Base-by-base conservation (phyloP, 1,140 invertebrate species). In the Sarcophaga bullata region DNA sequence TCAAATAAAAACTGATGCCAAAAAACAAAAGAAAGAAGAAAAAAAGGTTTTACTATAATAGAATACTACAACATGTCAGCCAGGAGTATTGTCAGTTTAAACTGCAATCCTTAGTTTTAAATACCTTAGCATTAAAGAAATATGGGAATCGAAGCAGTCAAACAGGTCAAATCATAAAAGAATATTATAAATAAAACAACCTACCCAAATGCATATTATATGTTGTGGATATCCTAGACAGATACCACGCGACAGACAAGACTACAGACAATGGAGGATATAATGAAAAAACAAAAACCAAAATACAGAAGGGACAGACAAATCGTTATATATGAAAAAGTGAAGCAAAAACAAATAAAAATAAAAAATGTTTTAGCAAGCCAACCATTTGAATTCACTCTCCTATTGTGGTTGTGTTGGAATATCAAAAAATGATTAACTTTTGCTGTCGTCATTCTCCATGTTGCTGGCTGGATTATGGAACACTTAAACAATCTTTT, bases 401-500 rank as follows among this genome's bases (percentile, higher is more conserved):
- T 37, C 25, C 4, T 37, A 37, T 37, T 37, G 25, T 37, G 25
- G 25, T n/a, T n/a, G n/a, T n/a, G n/a, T 37, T 37, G 25, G 25
- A 52, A 52, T 68, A 68, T 25, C 62, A 68, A 68, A 37, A n/a
- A 68, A 68, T 68, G 62, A 68, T 68, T 68, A 68, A 68, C 62
- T 68, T 68, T 68, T 68, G 62, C 62, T 68, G 62, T 68, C 17
- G 62, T 19, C 25, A 37, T 37, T 37, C 25, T 37, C 25, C 25
- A 37, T 68, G 17, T 52, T 68, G 62, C 19, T 68, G 25, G 62
- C 17, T 25, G 62, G 19, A 17, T 68, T 8, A 17, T 68, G n/a
- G 62, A 68, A 68, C 62, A 68, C 7, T 25, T 37, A 19, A 68
- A 68, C 62, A 68, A 6, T 17, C 5, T 68, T 25, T 68, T 68